These are phyloP conservation scores for Hipposideros larvatus DNA, from an alignment of 2,797 vertebrate species.

Conservation along the genomic window DNA sequence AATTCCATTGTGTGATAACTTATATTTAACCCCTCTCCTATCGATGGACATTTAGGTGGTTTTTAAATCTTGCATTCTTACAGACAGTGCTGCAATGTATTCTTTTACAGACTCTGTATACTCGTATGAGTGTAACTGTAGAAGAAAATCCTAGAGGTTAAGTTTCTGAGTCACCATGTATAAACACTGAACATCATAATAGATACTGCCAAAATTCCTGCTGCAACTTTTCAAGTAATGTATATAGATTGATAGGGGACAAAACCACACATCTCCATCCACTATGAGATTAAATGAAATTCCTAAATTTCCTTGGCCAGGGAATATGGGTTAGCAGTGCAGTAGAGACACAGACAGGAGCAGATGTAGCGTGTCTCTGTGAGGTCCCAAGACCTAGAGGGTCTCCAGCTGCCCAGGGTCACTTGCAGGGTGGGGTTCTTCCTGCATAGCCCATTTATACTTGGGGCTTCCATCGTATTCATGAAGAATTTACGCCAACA, in stretches of 20 bases:
- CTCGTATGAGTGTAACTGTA: neutral
- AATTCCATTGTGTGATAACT: neutral
- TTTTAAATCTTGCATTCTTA: neutral
- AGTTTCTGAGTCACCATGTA: neutral
- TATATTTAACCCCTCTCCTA: neutral
- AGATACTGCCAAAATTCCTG: neutral
- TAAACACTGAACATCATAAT: constrained; percentile 5
- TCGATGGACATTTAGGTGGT: neutral
- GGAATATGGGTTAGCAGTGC: neutral
- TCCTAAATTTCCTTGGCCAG: neutral
- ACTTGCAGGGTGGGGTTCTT: neutral
- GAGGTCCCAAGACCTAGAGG: neutral
- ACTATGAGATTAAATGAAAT: neutral
- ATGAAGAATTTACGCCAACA: neutral
- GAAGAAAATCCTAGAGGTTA: neutral
- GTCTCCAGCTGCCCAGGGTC: neutral
- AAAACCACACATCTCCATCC: neutral
- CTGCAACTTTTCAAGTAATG: neutral
- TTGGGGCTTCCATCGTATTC: neutral
- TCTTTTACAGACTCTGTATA: neutral
- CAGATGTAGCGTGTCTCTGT: neutral
- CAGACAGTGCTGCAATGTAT: neutral
- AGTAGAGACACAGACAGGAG: neutral
- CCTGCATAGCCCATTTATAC: neutral
- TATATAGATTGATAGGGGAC: neutral